Evolutionary conservation across 2,113 vertebrate species (phyloP).

Genomic region (Anas platyrhynchos): DNA sequence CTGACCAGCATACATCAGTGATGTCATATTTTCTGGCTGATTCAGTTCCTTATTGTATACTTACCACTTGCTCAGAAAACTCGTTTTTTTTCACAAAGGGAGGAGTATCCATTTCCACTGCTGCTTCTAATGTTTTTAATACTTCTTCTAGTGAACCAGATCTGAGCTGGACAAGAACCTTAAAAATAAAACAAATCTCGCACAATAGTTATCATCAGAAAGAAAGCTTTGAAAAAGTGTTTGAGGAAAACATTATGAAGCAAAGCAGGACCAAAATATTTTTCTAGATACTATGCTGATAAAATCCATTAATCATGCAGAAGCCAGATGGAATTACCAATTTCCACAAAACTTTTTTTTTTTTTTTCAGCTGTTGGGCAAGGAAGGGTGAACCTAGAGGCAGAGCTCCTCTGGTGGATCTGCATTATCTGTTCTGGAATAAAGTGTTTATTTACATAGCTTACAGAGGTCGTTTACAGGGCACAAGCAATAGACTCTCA

Average conservation of each 20-base stretch:
- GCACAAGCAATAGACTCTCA: neutral
- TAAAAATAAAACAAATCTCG: constrained; percentile 39
- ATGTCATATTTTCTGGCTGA: neutral
- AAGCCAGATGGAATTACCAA: neutral
- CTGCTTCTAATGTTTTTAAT: constrained; percentile 74
- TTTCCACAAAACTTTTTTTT: neutral
- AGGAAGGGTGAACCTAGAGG: neutral
- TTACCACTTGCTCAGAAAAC: constrained; percentile 90
- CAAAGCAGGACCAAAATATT: neutral
- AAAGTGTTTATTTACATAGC: neutral
- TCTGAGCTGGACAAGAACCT: constrained; percentile 82
- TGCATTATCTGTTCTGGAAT: neutral
- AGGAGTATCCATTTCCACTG: constrained; percentile 62
- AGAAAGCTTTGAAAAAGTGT: neutral
- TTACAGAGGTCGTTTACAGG: neutral
- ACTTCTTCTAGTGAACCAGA: constrained; percentile 75
- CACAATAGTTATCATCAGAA: neutral
- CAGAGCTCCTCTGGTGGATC: neutral
- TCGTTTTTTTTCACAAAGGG: constrained; percentile 82
- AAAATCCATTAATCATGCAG: neutral
- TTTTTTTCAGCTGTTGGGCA: neutral
- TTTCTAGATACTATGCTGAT: neutral
- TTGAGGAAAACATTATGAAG: neutral
- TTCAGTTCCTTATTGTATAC: constrained; percentile 23
- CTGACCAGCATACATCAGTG: too few relatives aligned